These are phyloP conservation scores for Sebastes kiyomatsui DNA, from an alignment of 2,797 vertebrate species.

Conservation along the genomic window DNA sequence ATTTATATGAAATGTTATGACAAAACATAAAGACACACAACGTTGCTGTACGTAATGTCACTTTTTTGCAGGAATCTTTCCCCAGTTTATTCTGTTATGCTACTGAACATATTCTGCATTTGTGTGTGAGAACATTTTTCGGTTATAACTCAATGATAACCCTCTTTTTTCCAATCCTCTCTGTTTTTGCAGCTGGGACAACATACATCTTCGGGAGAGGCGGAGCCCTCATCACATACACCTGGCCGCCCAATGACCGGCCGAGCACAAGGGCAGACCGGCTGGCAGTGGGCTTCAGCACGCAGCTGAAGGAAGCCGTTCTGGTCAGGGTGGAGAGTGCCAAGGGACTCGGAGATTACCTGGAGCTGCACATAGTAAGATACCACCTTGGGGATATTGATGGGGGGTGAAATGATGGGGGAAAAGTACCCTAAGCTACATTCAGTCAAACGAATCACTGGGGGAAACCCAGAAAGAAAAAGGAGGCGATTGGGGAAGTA, in stretches of 20 bases:
- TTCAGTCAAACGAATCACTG: background rate
- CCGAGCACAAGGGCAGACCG: constrained; percentile 96
- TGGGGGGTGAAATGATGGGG: background rate
- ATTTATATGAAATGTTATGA: constrained; percentile 2
- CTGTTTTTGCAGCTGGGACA: constrained; percentile 86
- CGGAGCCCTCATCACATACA: constrained; percentile 95
- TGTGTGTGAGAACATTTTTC: background rate
- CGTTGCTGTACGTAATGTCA: background rate
- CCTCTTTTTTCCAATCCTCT: background rate
- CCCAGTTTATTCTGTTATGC: background rate
- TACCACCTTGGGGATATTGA: background rate
- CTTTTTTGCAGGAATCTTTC: background rate
- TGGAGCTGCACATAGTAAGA: constrained; percentile 96
- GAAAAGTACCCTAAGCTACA: background rate
- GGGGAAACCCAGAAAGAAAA: background rate
- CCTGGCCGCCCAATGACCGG: constrained; percentile 96
- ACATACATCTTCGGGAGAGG: constrained; percentile 96
- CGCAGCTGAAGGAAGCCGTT: constrained; percentile 91
- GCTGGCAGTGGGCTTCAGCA: constrained; percentile 96
- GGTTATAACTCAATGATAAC: background rate
- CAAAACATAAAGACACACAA: background rate
- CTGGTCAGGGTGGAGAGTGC: constrained; percentile 95
- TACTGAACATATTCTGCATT: background rate
- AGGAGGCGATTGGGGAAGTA: background rate
- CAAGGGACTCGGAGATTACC: constrained; percentile 92